phyloP scores from a whole-genome alignment of 2,113 vertebrate genomes.

The Podiceps cristatus region DNA sequence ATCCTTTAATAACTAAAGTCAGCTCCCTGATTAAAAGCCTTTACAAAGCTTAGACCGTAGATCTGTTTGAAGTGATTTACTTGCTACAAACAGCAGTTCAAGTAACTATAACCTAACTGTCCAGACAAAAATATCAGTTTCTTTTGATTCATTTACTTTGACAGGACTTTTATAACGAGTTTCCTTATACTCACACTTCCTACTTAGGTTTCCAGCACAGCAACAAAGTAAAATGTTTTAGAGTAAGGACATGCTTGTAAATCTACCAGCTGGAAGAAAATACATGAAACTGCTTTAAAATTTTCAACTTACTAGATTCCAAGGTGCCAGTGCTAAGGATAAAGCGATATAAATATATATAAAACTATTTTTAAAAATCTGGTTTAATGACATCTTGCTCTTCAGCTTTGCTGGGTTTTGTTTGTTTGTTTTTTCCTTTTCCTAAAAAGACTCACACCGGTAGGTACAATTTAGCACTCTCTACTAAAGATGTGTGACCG shows the following conservation, averaged over 20 bases:
- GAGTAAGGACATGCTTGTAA: neutral
- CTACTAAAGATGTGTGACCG: neutral
- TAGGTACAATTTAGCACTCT: neutral
- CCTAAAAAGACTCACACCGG: neutral
- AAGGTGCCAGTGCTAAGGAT: neutral
- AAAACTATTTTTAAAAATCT: neutral
- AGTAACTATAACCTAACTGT: neutral
- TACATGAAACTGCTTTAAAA: neutral
- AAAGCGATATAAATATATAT: neutral
- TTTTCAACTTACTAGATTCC: neutral
- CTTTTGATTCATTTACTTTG: neutral
- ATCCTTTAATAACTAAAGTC: neutral
- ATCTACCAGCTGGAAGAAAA: neutral
- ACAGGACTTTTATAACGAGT: neutral
- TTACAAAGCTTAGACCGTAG: neutral
- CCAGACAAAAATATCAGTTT: neutral
- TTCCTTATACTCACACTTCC: neutral
- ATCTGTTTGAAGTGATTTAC: neutral
- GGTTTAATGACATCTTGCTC: neutral
- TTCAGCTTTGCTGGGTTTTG: neutral
- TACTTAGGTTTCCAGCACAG: neutral
- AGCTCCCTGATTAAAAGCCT: neutral
- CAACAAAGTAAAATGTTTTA: neutral
- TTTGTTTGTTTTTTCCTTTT: neutral
- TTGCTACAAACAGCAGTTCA: neutral